Evolutionary conservation across 2,888 invertebrate species (phyloP).

Genomic region (Perizoma flavofasciatum): DNA sequence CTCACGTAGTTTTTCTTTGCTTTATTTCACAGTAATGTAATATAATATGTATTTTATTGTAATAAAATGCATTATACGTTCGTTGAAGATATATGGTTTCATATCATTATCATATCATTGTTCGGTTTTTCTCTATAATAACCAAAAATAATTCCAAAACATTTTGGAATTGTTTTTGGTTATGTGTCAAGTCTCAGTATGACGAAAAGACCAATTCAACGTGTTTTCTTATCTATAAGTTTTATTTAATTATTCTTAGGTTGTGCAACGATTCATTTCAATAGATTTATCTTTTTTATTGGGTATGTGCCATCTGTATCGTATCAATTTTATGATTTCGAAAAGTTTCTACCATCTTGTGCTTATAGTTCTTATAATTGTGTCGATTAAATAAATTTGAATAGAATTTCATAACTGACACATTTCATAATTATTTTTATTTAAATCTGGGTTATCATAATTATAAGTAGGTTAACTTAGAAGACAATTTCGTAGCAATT

Average conservation of each 20-base stretch:
- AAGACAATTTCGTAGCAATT: not conserved
- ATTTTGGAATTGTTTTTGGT: too few species aligned
- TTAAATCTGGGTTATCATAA: not conserved
- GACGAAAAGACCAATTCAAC: too few species aligned
- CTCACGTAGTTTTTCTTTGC: too few species aligned
- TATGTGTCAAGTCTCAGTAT: too few species aligned
- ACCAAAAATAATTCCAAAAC: too few species aligned
- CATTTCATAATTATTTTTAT: slow-evolving; percentile 41
- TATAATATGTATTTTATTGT: too few species aligned
- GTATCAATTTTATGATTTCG: slow-evolving; percentile 10
- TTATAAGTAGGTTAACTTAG: not conserved
- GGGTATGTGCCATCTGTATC: slow-evolving; percentile 26
- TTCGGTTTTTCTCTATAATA: too few species aligned
- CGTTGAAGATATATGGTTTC: too few species aligned
- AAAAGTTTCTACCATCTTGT: slow-evolving; percentile 9
- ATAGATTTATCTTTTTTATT: slow-evolving; percentile 13
- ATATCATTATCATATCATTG: too few species aligned
- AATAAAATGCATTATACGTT: too few species aligned
- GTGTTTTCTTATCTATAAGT: not conserved
- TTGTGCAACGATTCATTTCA: slow-evolving; percentile 64
- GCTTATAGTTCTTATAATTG: slow-evolving; percentile 11
- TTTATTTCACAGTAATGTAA: too few species aligned
- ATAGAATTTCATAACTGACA: slow-evolving; percentile 19
- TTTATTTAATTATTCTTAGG: slow-evolving; percentile 39
- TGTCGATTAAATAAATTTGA: slow-evolving; percentile 11